These are phyloP conservation scores for Synergus laeviventris DNA, from an alignment of 2,888 invertebrate species.

Conservation along the genomic window DNA sequence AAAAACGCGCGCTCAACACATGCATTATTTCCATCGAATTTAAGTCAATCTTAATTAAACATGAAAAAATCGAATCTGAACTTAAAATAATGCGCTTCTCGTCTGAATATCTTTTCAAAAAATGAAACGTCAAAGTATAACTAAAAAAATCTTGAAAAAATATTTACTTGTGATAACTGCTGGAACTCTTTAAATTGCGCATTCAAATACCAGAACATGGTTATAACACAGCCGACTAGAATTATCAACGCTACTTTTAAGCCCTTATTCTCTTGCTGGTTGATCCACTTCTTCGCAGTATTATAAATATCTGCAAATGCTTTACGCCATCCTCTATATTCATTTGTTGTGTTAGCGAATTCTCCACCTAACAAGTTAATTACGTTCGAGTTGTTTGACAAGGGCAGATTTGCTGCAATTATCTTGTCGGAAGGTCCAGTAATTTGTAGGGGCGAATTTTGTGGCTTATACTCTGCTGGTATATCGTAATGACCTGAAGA, in stretches of 20 bases:
- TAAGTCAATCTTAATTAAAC: background rate
- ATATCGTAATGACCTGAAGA: constrained; percentile 69
- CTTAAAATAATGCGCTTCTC: background rate
- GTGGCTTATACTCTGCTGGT: constrained; percentile 68
- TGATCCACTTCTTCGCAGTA: constrained; percentile 80
- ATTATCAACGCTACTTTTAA: constrained; percentile 84
- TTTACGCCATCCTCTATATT: constrained; percentile 60
- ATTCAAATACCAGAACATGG: constrained; percentile 86
- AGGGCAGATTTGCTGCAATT: constrained; percentile 57
- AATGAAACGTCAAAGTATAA: background rate
- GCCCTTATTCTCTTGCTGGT: constrained; percentile 86
- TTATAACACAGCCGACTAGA: constrained; percentile 82
- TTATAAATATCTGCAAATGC: constrained; percentile 56
- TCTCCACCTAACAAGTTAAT: constrained; percentile 39
- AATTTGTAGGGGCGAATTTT: constrained; percentile 70
- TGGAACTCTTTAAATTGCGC: constrained; percentile 80
- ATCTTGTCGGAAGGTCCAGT: constrained; percentile 73
- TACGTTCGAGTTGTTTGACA: constrained; percentile 52
- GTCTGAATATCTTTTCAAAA: background rate
- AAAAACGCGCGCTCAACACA: background rate
- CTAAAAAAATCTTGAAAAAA: background rate
- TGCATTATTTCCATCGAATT: background rate
- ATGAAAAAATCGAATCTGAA: background rate
- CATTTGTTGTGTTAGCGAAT: constrained; percentile 51
- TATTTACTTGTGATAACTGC: constrained; percentile 71